Percentiles rank a stretch among this genome's conserved stretches.
Conservation (phyloP, 2,888 invertebrate species). For the Ichneumoninae sp. region DNA sequence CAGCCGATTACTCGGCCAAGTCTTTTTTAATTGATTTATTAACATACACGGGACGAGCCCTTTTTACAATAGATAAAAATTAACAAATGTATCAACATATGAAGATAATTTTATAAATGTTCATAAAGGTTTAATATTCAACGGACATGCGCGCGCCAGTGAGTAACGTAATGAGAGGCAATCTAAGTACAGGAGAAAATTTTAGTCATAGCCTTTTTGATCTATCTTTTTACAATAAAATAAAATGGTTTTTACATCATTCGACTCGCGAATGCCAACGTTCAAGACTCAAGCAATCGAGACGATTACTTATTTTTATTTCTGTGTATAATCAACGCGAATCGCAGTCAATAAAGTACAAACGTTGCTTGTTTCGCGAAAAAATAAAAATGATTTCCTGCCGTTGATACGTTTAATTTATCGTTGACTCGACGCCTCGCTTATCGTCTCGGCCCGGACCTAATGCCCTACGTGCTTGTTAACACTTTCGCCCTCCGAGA, state of each 20-base stretch:
- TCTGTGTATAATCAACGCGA: not conserved
- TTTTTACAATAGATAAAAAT: too few relatives aligned
- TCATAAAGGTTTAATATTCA: too few relatives aligned
- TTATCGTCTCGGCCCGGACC: not conserved
- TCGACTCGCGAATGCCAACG: not conserved
- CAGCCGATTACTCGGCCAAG: not conserved
- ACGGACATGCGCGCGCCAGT: too few relatives aligned
- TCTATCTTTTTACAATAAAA: not conserved
- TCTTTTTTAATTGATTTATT: not conserved
- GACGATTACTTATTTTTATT: not conserved
- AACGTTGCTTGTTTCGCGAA: not conserved
- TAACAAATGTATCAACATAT: too few relatives aligned
- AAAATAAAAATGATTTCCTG: not conserved
- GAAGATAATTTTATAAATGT: too few relatives aligned
- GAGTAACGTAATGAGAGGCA: too few relatives aligned
- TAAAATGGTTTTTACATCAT: not conserved
- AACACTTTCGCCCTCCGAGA: not conserved
- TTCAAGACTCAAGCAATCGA: not conserved
- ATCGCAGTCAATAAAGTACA: not conserved
- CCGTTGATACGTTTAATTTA: conserved; percentile 1
- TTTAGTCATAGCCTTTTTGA: too few relatives aligned
- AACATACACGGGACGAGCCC: too few relatives aligned
- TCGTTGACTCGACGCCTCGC: not conserved
- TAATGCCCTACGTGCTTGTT: not conserved
- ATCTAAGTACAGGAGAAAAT: too few relatives aligned